These are phyloP conservation scores for Drosophila merina DNA, from an alignment of 2,888 invertebrate genomes.

Conservation along the genomic window DNA sequence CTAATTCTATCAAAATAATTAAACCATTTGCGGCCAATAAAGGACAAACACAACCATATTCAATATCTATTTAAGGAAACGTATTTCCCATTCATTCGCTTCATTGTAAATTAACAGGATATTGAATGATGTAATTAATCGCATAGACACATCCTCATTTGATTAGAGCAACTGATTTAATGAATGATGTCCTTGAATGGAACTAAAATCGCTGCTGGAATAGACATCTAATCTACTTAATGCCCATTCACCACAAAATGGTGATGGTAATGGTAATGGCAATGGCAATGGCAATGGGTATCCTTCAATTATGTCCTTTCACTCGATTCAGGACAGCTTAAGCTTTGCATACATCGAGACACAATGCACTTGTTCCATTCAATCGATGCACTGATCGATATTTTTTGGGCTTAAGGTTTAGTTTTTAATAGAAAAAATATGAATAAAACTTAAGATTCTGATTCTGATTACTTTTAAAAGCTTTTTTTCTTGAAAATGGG, in stretches of 20 bases:
- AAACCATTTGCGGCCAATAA: no score
- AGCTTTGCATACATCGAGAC: neutral
- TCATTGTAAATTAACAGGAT: neutral
- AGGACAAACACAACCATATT: no score
- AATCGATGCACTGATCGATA: slow-evolving; percentile 10
- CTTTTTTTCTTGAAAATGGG: no score
- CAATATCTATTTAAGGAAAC: no score
- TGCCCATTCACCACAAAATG: slow-evolving; percentile 2
- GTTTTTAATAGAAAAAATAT: no score
- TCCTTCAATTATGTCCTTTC: slow-evolving; percentile 14
- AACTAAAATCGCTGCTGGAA: neutral
- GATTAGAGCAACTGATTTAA: neutral
- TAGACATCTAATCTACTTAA: slow-evolving; percentile 8
- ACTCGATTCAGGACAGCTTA: slow-evolving; percentile 8
- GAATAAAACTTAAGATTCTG: no score
- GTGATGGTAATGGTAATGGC: slow-evolving; percentile 6
- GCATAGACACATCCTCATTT: slow-evolving; percentile 1
- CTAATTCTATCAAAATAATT: no score
- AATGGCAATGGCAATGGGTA: slow-evolving; percentile 4
- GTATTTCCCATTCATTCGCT: neutral
- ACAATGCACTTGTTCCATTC: slow-evolving; percentile 1
- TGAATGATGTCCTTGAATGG: neutral
- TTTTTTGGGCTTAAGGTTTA: no score
- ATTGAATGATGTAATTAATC: neutral
- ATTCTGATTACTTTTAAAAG: no score